Percentiles rank a stretch among this genome's conserved stretches.
These are phyloP conservation scores for Ramazzottius varieornatus DNA, from an alignment of 2,888 invertebrate genomes.

Conservation along the genomic window DNA sequence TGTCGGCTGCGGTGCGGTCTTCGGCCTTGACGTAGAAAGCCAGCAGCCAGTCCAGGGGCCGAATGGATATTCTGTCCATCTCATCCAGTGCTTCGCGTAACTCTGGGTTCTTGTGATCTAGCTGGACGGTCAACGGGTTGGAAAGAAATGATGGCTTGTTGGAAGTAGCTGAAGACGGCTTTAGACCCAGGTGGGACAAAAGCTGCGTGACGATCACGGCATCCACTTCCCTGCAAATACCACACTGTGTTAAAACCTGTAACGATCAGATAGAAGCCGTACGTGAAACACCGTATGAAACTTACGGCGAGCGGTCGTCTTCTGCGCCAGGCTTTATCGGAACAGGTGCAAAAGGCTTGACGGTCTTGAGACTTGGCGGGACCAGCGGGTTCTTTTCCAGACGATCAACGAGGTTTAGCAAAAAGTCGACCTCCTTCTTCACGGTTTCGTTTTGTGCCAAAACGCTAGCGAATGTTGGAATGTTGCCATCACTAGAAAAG, in stretches of 20 bases:
- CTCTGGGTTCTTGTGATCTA: background rate
- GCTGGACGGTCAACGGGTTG: background rate
- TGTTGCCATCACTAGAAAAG: background rate
- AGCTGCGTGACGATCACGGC: background rate
- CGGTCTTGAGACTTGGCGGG: no score
- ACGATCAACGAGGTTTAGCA: background rate
- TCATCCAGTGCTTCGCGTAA: background rate
- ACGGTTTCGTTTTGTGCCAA: background rate
- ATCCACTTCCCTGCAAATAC: background rate
- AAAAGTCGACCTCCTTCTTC: background rate
- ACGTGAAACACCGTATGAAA: no score
- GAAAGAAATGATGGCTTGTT: background rate
- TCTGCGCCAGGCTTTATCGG: background rate
- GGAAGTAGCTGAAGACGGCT: background rate
- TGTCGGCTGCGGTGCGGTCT: background rate
- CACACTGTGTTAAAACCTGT: background rate
- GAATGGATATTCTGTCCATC: background rate
- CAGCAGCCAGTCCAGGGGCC: background rate
- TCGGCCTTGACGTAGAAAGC: background rate
- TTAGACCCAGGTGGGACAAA: background rate
- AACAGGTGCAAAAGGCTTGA: background rate
- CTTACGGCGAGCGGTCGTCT: background rate
- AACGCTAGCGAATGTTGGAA: background rate
- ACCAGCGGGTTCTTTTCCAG: no score
- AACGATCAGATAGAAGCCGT: background rate